Evolutionary conservation across 2,797 vertebrate genomes (phyloP), one percentile per base, ranked within the genome.

Genomic region (Brachymystax lenok): DNA sequence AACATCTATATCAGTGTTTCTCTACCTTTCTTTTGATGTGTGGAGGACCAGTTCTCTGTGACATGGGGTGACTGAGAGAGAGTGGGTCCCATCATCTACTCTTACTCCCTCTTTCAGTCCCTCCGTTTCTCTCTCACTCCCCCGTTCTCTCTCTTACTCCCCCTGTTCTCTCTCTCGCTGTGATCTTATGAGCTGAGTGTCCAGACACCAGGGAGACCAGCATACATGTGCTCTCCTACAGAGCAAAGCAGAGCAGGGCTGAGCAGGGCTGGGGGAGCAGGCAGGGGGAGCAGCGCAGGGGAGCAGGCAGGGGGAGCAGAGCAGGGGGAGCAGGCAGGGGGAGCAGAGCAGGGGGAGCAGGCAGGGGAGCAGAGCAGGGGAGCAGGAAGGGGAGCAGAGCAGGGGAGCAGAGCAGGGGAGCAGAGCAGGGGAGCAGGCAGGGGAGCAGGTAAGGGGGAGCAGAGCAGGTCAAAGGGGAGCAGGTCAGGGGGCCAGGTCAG

Each of bases 121-220:
- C 33, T 51, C 10, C 35, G 52, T 19, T 33, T 33, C 59, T 33
- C 76, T 24, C 70, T 73, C 70, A 52, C 24, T n/a, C 61, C 51
- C 76, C 74, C 21, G 30, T 46, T 40, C 24, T 54, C 50, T 1
- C 68, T 69, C 6, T 17, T 6, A 28, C 50, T 52, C 19, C 5
- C 24, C 51, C 12, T 51, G 40, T 50, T 24, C 56, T 76, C 80
- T 69, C 74, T 83, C 69, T 40, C 35, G 35, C 35, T 80, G 83
- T 86, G 81, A 80, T 84, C 83, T 84, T 87, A 86, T 90, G 88
- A 93, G 80, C 82, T 77, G 82, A 81, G 86, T 79, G 69, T 64
- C n/a, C 21, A 27, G 63, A 21, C 10, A 4, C n/a, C 8, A 12
- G n/a, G 24, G 21, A n/a, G 64, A 54, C 35, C 24, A 13, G 33